Conservation (phyloP, 2,888 invertebrate genomes). For the Synergus gifuensis region DNA sequence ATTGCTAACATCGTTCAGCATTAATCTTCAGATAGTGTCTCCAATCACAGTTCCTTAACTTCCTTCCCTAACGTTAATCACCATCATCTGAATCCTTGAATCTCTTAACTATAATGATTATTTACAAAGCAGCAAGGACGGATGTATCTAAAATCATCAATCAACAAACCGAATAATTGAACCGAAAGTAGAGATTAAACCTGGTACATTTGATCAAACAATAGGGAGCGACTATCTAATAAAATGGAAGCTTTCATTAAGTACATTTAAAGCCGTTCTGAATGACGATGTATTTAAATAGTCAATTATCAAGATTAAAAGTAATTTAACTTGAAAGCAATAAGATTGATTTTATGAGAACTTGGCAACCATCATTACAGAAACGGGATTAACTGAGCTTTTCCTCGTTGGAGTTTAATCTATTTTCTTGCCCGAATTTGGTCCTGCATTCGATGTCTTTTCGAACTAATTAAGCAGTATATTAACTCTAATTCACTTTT, state of each 20-base stretch:
- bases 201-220: neutral
- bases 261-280: no score
- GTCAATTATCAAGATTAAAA: constrained; percentile 6
- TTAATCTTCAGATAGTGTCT: no score
- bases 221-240: no score
- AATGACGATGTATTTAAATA: no score
- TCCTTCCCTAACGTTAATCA: no score
- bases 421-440: constrained; percentile 2
- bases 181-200: neutral
- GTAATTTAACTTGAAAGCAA: neutral
- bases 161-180: no score
- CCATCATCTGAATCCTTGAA: no score
- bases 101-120: neutral
- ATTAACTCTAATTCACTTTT: neutral
- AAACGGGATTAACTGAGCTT: constrained; percentile 6
- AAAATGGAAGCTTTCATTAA: no score
- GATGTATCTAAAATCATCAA: no score
- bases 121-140: neutral
- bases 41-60: no score
- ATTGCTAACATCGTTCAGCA: neutral
- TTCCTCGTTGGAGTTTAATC: neutral
- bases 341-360: constrained; percentile 1
- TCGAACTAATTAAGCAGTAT: neutral
- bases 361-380: neutral
- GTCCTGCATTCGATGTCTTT: neutral